Conservation (phyloP, 2,797 vertebrate genomes). For the Pampus argenteus region DNA sequence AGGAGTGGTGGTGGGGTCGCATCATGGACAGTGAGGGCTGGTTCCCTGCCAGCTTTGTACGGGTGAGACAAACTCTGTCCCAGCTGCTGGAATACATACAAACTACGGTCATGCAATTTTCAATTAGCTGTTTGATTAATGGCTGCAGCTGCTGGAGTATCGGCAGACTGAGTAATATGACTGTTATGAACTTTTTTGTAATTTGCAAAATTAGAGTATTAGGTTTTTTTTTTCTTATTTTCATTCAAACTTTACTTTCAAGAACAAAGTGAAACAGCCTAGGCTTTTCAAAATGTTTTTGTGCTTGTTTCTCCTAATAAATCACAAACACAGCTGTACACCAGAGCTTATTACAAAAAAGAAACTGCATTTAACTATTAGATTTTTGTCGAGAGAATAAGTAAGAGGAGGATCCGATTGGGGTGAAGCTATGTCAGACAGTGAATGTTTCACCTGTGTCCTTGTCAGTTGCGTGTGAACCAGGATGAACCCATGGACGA, state of each 20-base stretch:
- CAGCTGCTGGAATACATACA: background rate
- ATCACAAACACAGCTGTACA: background rate
- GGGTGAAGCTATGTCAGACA: background rate
- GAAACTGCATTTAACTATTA: background rate
- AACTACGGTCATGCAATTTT: background rate
- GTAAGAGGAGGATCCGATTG: too few species aligned
- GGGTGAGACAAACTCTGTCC: conserved; percentile 82
- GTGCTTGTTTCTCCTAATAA: background rate
- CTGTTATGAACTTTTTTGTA: background rate
- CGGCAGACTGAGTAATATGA: background rate
- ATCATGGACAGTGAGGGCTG: conserved; percentile 94
- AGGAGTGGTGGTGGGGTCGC: conserved; percentile 99
- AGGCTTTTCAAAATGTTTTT: background rate
- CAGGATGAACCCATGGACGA: conserved; percentile 95
- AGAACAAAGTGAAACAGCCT: background rate
- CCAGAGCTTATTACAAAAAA: background rate
- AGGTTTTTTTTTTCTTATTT: background rate
- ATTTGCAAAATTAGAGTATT: background rate
- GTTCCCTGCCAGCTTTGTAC: conserved; percentile 97
- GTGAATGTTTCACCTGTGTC: background rate
- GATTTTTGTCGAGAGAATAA: background rate
- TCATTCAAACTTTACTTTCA: background rate
- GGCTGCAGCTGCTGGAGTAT: background rate
- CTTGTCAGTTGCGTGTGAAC: conserved; percentile 90
- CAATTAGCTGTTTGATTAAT: background rate